Evolutionary conservation across 2,797 vertebrate genomes (phyloP), one percentile per base, ranked within the genome.

Genomic region (Miichthys miiuy): DNA sequence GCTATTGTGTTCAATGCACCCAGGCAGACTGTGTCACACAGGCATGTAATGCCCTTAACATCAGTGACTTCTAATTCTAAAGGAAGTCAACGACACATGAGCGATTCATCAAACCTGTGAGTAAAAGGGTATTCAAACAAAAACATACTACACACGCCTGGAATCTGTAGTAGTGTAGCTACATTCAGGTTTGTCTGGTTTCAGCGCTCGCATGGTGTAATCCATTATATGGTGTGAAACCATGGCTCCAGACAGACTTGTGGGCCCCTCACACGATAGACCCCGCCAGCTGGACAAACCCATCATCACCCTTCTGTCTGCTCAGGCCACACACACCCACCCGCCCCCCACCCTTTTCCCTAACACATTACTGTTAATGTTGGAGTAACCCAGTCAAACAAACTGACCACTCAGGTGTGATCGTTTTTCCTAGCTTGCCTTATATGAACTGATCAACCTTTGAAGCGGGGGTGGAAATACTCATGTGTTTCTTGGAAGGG

Each of bases 281-380:
- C 88, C 81, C 70, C 20, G 74, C 88, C 94, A 95, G 93, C 92
- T 94, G 93, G 93, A 92, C 91, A 91, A 93, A 86, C 75, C 90
- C 84, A 86, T 87, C 89, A 88, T 52, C 79, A 60, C 73, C 52
- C 66, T 4, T 21, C 76, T 66, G 75, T 84, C 84, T 85, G 65
- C 65, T 77, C 72, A 57, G 66, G 60, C 50, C 64, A 65, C 76
- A 80, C 56, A 51, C 34, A 38, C 34, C 34, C 34, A 38, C 8
- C 17, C 58, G 68, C 50, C 80, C 80, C 84, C 63, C 73, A 72
- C 77, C 47, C 63, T 47, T 38, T 38, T 16, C 68, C 18, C 79
- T 89, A 77, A 84, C 91, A 87, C 82, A 79, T 65, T 52, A 61
- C 44, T 82, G 90, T 82, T 70, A 90, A 83, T 77, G 77, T 82